phyloP scores from a whole-genome alignment of 2,113 vertebrate genomes.

The Cepphus grylle region DNA sequence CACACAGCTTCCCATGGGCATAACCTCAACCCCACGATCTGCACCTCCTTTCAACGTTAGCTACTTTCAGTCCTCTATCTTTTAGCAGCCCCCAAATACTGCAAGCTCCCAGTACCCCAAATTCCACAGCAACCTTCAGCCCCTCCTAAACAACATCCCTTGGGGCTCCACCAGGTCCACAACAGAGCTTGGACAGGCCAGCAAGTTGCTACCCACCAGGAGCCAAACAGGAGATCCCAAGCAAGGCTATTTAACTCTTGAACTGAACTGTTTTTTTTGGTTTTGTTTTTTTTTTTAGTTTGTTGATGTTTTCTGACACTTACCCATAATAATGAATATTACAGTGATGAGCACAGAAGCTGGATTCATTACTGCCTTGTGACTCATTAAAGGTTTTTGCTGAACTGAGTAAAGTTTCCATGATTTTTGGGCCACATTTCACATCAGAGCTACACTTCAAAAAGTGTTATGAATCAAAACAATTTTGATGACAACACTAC shows the following conservation, averaged over 20 bases:
- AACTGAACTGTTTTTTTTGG: neutral
- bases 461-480: constrained; percentile 39
- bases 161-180: neutral
- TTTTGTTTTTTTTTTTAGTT: neutral
- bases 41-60: neutral
- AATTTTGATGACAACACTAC: neutral
- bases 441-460: neutral
- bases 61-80: neutral
- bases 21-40: neutral
- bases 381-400: constrained; percentile 35
- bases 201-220: neutral
- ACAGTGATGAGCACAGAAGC: neutral
- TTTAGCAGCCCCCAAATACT: neutral
- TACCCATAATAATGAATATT: neutral
- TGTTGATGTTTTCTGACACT: neutral
- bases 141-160: rapidly evolving
- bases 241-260: neutral
- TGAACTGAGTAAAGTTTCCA: constrained; percentile 11
- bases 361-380: constrained; percentile 20
- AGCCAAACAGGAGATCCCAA: neutral
- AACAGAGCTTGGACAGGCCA: neutral
- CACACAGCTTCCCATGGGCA: neutral
- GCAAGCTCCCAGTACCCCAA: neutral
- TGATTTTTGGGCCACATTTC: neutral
- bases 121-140: neutral